Evolutionary conservation across 2,797 vertebrate species (phyloP).

Genomic region (Labroides dimidiatus): DNA sequence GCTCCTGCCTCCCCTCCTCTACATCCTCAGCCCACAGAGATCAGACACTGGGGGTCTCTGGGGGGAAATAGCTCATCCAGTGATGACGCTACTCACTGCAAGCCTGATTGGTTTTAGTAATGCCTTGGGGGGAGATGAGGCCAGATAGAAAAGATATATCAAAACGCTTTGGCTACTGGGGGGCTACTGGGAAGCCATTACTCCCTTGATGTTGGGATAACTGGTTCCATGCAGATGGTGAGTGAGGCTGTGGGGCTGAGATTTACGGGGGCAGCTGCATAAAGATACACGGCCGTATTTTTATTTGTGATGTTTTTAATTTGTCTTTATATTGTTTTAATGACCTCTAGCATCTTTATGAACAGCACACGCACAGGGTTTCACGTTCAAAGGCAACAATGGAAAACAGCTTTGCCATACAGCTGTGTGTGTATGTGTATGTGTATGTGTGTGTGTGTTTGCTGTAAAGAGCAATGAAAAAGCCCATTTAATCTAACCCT

Average conservation of each 20-base stretch:
- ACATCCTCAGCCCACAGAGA: slow-evolving; percentile 52
- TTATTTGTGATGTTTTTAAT: slow-evolving; percentile 4
- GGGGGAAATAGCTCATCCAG: slow-evolving; percentile 77
- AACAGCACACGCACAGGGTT: slow-evolving; percentile 9
- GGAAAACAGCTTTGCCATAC: slow-evolving; percentile 5
- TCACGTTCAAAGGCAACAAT: slow-evolving; percentile 5
- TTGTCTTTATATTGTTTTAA: slow-evolving; percentile 12
- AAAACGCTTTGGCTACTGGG: slow-evolving; percentile 38
- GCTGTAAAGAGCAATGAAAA: slow-evolving; percentile 67
- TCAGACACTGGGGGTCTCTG: slow-evolving; percentile 60
- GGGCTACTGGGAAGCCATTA: slow-evolving; percentile 42
- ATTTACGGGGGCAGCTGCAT: slow-evolving; percentile 20
- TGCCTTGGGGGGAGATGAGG: slow-evolving; percentile 57
- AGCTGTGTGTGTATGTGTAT: slow-evolving; percentile 2
- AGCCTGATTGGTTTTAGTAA: slow-evolving; percentile 77
- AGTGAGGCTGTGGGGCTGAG: background rate
- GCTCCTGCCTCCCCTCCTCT: slow-evolving; percentile 51
- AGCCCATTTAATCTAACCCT: slow-evolving; percentile 45
- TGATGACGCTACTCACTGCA: slow-evolving; percentile 73
- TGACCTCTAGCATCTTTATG: slow-evolving; percentile 12
- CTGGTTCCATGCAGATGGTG: slow-evolving; percentile 38
- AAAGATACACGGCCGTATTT: background rate
- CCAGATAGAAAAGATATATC: slow-evolving; percentile 71
- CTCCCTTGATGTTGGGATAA: slow-evolving; percentile 31
- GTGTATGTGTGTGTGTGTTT: slow-evolving; percentile 15